Evolutionary conservation across 2,888 invertebrate genomes (phyloP), one percentile per base, ranked within the genome.

Genomic region (Caenorhabditis sp.): DNA sequence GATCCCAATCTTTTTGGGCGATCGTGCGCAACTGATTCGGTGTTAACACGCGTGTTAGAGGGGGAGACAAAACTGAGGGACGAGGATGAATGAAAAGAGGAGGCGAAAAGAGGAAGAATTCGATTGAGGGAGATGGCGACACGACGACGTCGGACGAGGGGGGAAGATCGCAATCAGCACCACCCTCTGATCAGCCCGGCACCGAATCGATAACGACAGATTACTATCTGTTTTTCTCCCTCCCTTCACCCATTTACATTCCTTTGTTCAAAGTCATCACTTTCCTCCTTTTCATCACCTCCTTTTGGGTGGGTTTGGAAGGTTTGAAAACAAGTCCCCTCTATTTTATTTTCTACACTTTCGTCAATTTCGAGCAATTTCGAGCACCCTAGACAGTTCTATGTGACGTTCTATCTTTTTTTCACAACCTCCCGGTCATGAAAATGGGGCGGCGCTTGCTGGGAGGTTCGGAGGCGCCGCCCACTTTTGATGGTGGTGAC

Each of bases 11-110:
- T 66, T 68, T 69, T 41, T 69, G 22, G 41, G 59, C 77, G 77
- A 77, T 77, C 77, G 77, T 70, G 77, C 77, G 77, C 77, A 77
- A 77, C 77, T 77, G 77, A 77, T 77, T 77, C 77, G 74, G 63
- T 81, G 81, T 81, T 81, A 81, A 81, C 81, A 81, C 81, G 81
- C 81, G 81, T 81, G 81, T 81, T 75, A 81, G 58, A 73, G 49
- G 58, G n/a, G n/a, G n/a, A 69, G 47, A 51, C 47, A 38, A 44
- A 16, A 41, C 31, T 22, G 49, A 54, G 59, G 54, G 54, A 44
- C 61, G 68, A 77, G 54, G 63, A 66, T 19, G 38, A n/a, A n/a
- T n/a, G n/a, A n/a, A n/a, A n/a, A 41, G 8, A 47, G 28, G 38
- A 10, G 38, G 12, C 38, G 12, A 38, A 38, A 38, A n/a, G n/a